Conservation (phyloP, 2,797 vertebrate genomes). For the Rachycentron canadum region DNA sequence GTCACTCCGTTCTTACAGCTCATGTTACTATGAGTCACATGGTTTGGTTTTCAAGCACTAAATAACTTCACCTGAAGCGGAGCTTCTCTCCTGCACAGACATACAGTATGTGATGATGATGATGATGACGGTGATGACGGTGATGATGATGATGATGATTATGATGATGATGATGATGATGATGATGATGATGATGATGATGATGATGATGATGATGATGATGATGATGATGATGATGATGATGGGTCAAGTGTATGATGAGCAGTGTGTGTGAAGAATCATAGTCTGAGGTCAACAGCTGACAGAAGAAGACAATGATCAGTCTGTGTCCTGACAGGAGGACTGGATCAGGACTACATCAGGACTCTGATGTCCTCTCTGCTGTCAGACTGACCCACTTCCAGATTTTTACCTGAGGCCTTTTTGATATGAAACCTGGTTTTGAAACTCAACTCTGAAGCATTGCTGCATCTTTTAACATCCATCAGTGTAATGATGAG, state of each 20-base stretch:
- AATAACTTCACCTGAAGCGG: neutral
- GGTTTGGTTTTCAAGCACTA: neutral
- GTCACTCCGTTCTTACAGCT: conserved; percentile 25
- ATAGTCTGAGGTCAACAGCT: neutral
- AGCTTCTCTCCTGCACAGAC: neutral
- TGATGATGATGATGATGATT: neutral
- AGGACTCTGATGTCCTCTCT: neutral
- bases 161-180: no score
- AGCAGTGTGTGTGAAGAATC: neutral
- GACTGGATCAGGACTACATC: neutral
- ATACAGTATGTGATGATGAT: neutral
- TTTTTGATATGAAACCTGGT: conserved; percentile 25
- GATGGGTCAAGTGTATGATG: no score
- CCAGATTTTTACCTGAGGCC: conserved; percentile 24
- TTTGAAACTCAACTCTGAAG: conserved; percentile 30
- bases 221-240: neutral
- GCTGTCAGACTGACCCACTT: conserved; percentile 36
- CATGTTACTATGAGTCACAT: conserved; percentile 46
- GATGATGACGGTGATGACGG: neutral
- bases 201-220: neutral
- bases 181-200: no score
- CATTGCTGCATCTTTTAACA: conserved; percentile 21
- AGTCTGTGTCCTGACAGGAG: neutral
- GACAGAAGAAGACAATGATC: neutral
- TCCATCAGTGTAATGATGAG: conserved; percentile 31